Conservation (phyloP, 2,888 invertebrate species). For the Tetropium fuscum region DNA sequence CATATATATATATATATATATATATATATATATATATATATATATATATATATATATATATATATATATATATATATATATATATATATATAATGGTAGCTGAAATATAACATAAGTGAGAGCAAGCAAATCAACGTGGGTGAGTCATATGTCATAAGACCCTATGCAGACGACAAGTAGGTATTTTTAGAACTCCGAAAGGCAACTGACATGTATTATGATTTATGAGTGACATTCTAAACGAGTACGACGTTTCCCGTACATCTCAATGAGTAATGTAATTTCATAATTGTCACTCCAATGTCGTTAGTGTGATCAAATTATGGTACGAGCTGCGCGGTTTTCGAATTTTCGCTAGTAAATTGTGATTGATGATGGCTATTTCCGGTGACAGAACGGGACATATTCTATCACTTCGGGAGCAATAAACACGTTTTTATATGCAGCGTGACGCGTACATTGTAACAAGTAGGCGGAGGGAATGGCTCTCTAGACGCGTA, state of each 20-base stretch:
- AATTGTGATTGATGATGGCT: constrained; percentile 64
- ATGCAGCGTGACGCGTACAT: constrained; percentile 61
- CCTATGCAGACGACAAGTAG: constrained; percentile 60
- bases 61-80: no score
- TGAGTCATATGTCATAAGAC: constrained; percentile 59
- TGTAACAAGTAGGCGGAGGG: constrained; percentile 63
- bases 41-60: no score
- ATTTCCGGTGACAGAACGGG: constrained; percentile 62
- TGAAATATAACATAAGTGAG: no score
- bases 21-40: no score
- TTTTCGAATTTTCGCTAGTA: constrained; percentile 51
- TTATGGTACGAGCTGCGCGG: constrained; percentile 54
- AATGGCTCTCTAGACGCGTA: constrained; percentile 64
- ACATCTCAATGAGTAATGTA: constrained; percentile 65
- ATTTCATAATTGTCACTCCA: constrained; percentile 65
- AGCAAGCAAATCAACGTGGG: no score
- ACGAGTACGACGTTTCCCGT: constrained; percentile 58
- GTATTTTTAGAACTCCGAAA: constrained; percentile 59
- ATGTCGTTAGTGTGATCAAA: constrained; percentile 62
- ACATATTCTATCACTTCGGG: constrained; percentile 62
- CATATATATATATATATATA: no score
- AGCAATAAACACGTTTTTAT: constrained; percentile 64
- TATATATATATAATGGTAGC: no score
- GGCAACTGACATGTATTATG: constrained; percentile 60
- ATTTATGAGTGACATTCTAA: constrained; percentile 61